Base-by-base conservation (phyloP, 2,797 vertebrate genomes). In the Artibeus lituratus region DNA sequence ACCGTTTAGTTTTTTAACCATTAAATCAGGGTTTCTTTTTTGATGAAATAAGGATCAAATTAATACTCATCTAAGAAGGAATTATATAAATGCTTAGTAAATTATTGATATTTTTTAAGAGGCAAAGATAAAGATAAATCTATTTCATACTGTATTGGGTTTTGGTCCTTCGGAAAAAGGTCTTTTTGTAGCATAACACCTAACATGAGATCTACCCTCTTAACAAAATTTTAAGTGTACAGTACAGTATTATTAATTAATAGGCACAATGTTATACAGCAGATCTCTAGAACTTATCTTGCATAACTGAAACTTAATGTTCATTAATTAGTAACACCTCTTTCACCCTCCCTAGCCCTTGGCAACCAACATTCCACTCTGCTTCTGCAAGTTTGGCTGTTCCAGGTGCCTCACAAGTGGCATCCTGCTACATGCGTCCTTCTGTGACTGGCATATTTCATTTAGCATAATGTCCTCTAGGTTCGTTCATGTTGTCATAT, bases 11-110 rank as follows among this genome's bases (percentile, higher is more conserved):
- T 51, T 55, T 87, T 87, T 22, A 9, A 83, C 15, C 57, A 49
- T 69, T 76, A n/a, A 51, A n/a, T 93, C 49, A 69, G n/a, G 82
- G 49, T 91, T 78, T 90, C 80, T 59, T 87, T 81, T 87, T 49
- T 37, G 14, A 35, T 90, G 11, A 80, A 57, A 57, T 73, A 42
- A 95, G 80, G 35, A 42, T 78, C 78, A 57, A 69, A 78, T 32
- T 87, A 70, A 24, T 55, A 67, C 15, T 22, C 19, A 65, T 65
- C 32, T 72, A 59, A 11, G 67, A 72, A 78, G 62, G 90, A 86
- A 90, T 62, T 1, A 11, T 55, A 37, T 65, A 69, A 76, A 62
- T 67, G 4, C 7, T 86, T 81, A 86, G 26, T 81, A 42, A 93
- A 81, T 26, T 55, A 3, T 57, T 49, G 12, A 74, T 62, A 65